Evolutionary conservation across 2,113 vertebrate species (phyloP).

Genomic region (Rattus rattus): DNA sequence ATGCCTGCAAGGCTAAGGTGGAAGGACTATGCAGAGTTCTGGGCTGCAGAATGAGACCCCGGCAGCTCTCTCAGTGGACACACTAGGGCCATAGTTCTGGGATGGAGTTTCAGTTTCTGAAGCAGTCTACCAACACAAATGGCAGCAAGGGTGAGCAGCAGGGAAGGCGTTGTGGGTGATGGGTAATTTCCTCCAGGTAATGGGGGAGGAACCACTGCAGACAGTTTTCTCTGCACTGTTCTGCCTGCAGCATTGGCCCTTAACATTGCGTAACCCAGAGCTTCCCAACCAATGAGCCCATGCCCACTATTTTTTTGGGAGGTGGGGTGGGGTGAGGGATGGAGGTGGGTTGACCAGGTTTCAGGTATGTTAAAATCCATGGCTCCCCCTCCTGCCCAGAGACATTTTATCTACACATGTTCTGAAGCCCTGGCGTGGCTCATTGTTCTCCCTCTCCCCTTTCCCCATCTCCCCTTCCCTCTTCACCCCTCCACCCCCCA

Average conservation of each 20-base stretch:
- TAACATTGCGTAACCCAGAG: not conserved
- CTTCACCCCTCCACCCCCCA: no score
- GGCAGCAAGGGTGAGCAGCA: not conserved
- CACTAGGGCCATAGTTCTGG: not conserved
- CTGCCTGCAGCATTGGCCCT: not conserved
- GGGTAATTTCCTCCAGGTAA: not conserved
- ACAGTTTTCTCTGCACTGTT: not conserved
- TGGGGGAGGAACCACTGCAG: not conserved
- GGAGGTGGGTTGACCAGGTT: no score
- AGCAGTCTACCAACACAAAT: not conserved
- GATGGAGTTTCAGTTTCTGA: not conserved
- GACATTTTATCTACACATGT: not conserved
- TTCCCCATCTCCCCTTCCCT: not conserved
- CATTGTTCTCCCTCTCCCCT: not conserved
- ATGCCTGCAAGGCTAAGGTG: not conserved
- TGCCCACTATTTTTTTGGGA: not conserved
- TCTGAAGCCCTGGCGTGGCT: not conserved
- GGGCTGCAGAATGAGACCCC: not conserved
- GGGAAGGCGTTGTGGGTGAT: not conserved
- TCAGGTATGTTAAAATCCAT: not conserved
- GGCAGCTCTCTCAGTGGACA: not conserved
- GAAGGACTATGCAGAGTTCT: not conserved
- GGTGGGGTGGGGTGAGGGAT: fast-evolving
- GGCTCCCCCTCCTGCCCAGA: not conserved
- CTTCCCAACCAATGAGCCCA: not conserved